Conservation (phyloP, 2,113 vertebrate species). For the Scopus umbretta region DNA sequence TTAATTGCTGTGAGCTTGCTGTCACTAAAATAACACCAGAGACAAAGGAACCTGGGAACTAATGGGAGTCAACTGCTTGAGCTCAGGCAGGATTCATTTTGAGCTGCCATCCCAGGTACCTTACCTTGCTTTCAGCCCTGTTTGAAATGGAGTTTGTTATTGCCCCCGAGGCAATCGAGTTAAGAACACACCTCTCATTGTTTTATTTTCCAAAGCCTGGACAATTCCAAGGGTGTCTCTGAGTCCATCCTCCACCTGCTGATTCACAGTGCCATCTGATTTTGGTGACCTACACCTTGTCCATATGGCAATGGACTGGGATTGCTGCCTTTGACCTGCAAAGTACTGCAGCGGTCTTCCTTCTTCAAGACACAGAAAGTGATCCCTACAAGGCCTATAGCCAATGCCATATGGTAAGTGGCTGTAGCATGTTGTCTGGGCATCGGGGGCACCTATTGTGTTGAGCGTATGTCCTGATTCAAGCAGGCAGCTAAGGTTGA, state of each 20-base stretch:
- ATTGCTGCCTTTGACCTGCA: background rate
- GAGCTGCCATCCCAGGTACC: background rate
- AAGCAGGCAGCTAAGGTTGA: background rate
- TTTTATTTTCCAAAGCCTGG: background rate
- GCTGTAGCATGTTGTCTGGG: background rate
- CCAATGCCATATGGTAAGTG: constrained; percentile 11
- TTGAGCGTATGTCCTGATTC: background rate
- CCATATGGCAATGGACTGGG: background rate
- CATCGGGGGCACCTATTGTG: rapidly evolving
- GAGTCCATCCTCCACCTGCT: background rate
- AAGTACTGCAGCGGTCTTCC: background rate
- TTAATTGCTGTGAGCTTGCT: background rate
- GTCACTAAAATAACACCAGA: background rate
- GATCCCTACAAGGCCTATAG: background rate
- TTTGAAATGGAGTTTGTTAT: background rate
- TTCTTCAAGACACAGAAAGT: background rate
- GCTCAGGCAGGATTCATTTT: background rate
- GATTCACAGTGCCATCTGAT: background rate
- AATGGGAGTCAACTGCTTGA: background rate
- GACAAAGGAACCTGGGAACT: constrained; percentile 28
- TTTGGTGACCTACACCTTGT: background rate
- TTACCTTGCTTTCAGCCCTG: background rate
- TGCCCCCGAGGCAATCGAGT: background rate
- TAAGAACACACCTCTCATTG: background rate
- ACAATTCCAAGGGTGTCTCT: background rate